Conservation (phyloP, 2,113 vertebrate genomes). For the Anthoscopus minutus region DNA sequence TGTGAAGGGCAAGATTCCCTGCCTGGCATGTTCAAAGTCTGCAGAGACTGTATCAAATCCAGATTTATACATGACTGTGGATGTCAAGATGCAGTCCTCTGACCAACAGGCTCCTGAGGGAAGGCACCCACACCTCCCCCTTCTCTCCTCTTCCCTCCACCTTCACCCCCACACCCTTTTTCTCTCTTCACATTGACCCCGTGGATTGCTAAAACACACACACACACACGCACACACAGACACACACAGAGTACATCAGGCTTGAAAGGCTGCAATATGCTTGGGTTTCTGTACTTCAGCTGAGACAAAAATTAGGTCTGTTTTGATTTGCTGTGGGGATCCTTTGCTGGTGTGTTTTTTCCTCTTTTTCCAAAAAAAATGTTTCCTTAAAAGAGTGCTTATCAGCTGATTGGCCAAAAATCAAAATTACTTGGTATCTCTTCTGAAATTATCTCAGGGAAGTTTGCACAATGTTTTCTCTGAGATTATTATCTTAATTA, state of each 20-base stretch:
- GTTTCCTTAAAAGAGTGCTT: not conserved
- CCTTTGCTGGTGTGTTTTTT: not conserved
- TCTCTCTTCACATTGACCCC: not conserved
- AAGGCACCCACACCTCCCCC: not conserved
- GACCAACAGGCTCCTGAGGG: not conserved
- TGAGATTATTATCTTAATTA: not conserved
- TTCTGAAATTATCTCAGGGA: not conserved
- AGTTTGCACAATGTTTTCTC: not conserved
- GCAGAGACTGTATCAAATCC: not conserved
- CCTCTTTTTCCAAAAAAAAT: not conserved
- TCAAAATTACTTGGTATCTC: not conserved
- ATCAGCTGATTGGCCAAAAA: not conserved
- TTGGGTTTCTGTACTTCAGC: not conserved
- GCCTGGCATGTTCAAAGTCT: not conserved
- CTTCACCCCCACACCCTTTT: not conserved
- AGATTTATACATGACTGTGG: not conserved
- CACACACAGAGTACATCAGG: not conserved
- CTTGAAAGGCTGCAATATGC: not conserved
- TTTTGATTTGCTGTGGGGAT: not conserved
- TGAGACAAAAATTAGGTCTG: not conserved
- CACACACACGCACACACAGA: not conserved
- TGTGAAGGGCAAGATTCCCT: constrained; percentile 41
- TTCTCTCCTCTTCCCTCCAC: not conserved
- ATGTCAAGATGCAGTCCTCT: not conserved
- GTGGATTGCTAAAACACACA: not conserved